phyloP scores from a whole-genome alignment of 2,888 invertebrate species.

The Zeuzera pyrina region DNA sequence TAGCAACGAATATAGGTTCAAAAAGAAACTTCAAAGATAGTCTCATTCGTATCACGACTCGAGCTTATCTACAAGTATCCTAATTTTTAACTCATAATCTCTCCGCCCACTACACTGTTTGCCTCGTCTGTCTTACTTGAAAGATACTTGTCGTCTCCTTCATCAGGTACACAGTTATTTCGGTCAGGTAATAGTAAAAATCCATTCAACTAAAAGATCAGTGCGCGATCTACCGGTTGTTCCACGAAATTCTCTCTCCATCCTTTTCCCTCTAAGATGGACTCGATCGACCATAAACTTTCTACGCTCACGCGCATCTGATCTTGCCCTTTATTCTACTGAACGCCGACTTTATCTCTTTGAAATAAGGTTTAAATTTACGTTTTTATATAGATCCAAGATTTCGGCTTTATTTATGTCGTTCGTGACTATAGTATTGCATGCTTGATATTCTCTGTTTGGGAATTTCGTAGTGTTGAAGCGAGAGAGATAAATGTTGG shows the following conservation, averaged over 20 bases:
- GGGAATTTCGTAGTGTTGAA: constrained; percentile 46
- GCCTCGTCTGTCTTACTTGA: too few species aligned
- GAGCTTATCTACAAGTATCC: too few species aligned
- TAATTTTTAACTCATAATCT: too few species aligned
- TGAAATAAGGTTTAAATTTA: constrained; percentile 22
- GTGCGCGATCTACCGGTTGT: neutral
- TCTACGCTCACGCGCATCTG: constrained; percentile 51
- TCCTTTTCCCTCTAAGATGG: constrained; percentile 10
- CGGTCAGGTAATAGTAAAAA: too few species aligned
- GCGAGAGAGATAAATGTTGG: constrained; percentile 31
- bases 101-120: too few species aligned
- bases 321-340: constrained; percentile 16
- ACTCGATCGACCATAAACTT: constrained; percentile 23
- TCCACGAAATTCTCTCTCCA: constrained; percentile 21
- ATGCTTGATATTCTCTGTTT: constrained; percentile 46
- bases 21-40: too few species aligned
- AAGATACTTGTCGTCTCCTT: too few species aligned
- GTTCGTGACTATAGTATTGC: constrained; percentile 50
- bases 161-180: too few species aligned
- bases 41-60: too few species aligned
- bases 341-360: constrained; percentile 22
- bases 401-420: constrained; percentile 57
- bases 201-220: neutral
- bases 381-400: constrained; percentile 23
- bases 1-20: too few species aligned